Base-by-base conservation (phyloP, 2,113 vertebrate genomes). In the Bubo scandiacus region DNA sequence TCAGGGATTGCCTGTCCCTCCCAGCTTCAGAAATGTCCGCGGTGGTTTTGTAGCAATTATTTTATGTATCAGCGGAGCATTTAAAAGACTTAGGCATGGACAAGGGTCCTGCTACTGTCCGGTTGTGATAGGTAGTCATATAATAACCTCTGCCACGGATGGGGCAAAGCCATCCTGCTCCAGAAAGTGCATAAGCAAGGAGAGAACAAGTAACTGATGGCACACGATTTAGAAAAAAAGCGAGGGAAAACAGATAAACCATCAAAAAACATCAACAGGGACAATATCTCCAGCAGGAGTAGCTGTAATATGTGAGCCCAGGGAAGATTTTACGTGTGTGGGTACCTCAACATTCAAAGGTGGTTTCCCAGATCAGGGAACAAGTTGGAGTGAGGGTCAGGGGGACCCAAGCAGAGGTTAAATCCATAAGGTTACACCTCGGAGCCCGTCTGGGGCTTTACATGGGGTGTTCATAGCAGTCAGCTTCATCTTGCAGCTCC, bases 181-280 rank as follows among this genome's bases (percentile, higher is more conserved):
- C 45, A 54, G 21, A 30, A 52, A 82, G 7, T 3, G 18, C 59
- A 12, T 18, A 34, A 65, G 11, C 10, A 36, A 66, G 26, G 59
- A 65, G 12, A 78, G 15, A 80, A 80, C 5, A 89, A 47, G 4
- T 21, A 51, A 51, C 5, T 7, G 13, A 34, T 36, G 51, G 22
- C 25, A 16, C 9, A 23, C 16, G 5, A 36, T n/a, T 51, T 42
- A n/a, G 45, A 0, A 36, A 70, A 25, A 22, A 29, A 19, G 26
- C 1, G 5, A 1, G 7, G 3, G 2, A 2, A 3, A 26, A 32
- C 34, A 0, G 7, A 16, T 30, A 12, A 38, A 11, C 14, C 18
- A 32, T 45, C 55, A 16, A 38, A 92, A 94, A 51, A 4, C 9
- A 59, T 22, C 15, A 77, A 16, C 2, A 38, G n/a, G 54, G 29